phyloP scores from a whole-genome alignment of 1,140 invertebrate genomes.

The Musca vetustissima region DNA sequence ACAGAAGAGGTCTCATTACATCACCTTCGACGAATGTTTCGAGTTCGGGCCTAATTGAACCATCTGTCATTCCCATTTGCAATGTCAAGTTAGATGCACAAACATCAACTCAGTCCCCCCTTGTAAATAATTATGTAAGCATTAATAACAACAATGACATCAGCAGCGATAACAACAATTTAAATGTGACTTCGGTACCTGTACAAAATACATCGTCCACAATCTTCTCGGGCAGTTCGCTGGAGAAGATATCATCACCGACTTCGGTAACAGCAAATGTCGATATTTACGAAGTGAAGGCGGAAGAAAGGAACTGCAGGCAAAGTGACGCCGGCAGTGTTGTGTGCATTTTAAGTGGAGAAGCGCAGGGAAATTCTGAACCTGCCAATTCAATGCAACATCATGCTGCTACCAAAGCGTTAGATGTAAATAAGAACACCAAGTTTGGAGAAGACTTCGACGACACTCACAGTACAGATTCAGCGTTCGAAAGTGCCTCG shows the following conservation, averaged over 20 bases:
- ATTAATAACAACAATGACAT: constrained; percentile 34
- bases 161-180: constrained; percentile 34
- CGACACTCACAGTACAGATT: constrained; percentile 54
- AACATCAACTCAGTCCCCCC: neutral
- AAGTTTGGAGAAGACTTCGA: constrained; percentile 44
- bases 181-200: neutral
- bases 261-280: neutral
- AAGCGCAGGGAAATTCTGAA: neutral
- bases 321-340: neutral
- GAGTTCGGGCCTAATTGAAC: too few relatives aligned
- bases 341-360: neutral
- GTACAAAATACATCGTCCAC: neutral
- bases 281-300: constrained; percentile 44
- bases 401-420: constrained; percentile 24
- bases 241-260: neutral
- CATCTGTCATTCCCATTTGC: too few relatives aligned
- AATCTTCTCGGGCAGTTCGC: neutral
- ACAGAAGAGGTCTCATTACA: too few relatives aligned
- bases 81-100: too few relatives aligned
- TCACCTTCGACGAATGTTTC: too few relatives aligned
- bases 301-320: constrained; percentile 47
- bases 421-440: constrained; percentile 49
- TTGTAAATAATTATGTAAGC: neutral
- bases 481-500: constrained; percentile 51
- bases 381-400: neutral